Base-by-base conservation (phyloP, 2,113 vertebrate species). In the Alethe diademata region DNA sequence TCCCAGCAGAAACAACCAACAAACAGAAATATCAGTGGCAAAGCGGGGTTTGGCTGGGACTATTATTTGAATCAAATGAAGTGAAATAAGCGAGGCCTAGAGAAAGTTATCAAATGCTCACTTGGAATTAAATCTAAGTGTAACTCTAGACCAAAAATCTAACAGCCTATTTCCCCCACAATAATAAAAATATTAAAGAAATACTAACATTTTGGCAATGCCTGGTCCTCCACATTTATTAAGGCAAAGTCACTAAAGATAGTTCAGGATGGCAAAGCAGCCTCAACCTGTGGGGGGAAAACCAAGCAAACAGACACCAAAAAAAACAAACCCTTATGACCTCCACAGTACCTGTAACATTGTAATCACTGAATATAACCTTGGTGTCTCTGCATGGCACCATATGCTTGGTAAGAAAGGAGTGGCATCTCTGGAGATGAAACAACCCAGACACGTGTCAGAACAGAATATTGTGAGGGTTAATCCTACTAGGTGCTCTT, bases 1-100 rank as follows among this genome's bases (percentile, higher is more conserved):
- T 25, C 18, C 50, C 61, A 62, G 51, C 7, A 90, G 35, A 50
- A 87, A 74, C 8, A 45, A 48, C 22, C 29, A 76, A 73, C 14
- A 50, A 60, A 53, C 8, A 82, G 26, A 78, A 67, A 72, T 24
- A 64, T 79, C 48, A 65, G 36, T 26, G 10, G 25, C 28, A 56
- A 71, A 64, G 19, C 5, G 9, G 36, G 22, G 5, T 51, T 38
- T 42, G 40, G 11, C 38, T 28, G 12, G 14, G 28, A 53, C 19
- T 57, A 45, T 19, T 58, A 22, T 43, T 72, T n/a, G 3, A 80
- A 73, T 58, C 33, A 92, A 91, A 88, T 5, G 11, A 45, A 57
- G 12, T 47, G 12, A 38, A 90, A 70, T 11, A 76, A 33, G 28
- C 0, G 0, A 86, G 45, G 12, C 19, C 50, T 3, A 2, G 15